These are phyloP conservation scores for Electrona antarctica DNA, from an alignment of 2,113 vertebrate genomes.

Conservation along the genomic window DNA sequence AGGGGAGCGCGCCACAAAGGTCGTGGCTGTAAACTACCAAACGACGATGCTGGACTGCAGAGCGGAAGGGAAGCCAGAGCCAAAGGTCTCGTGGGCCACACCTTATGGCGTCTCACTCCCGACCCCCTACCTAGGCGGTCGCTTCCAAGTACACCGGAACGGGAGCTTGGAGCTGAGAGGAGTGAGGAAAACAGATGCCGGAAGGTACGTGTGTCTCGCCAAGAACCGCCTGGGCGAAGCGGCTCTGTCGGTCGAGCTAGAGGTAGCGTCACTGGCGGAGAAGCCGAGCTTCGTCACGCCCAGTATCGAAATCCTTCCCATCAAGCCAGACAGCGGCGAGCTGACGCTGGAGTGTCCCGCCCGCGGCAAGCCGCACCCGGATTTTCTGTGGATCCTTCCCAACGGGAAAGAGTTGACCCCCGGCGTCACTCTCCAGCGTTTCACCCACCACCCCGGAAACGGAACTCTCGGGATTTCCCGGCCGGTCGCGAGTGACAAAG, in stretches of 20 bases:
- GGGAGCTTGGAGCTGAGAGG: slow-evolving; percentile 80
- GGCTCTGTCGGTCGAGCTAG: slow-evolving; percentile 71
- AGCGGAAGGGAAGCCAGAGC: slow-evolving; percentile 77
- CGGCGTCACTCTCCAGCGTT: slow-evolving; percentile 71
- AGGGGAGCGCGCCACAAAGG: slow-evolving; percentile 59
- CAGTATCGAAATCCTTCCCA: slow-evolving; percentile 78
- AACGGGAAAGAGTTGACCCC: slow-evolving; percentile 74
- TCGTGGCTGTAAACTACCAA: slow-evolving; percentile 77
- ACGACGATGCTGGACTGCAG: slow-evolving; percentile 74
- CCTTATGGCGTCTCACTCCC: slow-evolving; percentile 72
- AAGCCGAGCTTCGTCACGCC: slow-evolving; percentile 80
- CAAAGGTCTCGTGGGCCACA: slow-evolving; percentile 76
- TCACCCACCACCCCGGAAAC: slow-evolving; percentile 71
- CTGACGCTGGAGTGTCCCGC: slow-evolving; percentile 73
- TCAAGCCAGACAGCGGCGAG: slow-evolving; percentile 67
- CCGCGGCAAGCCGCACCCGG: slow-evolving; percentile 77
- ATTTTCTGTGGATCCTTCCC: slow-evolving; percentile 79
- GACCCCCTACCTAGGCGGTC: slow-evolving; percentile 76
- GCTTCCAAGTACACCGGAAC: slow-evolving; percentile 80
- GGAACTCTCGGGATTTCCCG: slow-evolving; percentile 74
- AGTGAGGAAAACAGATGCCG: slow-evolving; percentile 79
- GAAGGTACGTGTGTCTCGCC: slow-evolving; percentile 74
- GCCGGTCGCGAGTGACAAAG: slow-evolving; percentile 72
- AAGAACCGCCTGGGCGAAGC: slow-evolving; percentile 77
- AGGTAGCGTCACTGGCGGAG: slow-evolving; percentile 77